Evolutionary conservation across 2,888 invertebrate species (phyloP).

Genomic region (Acleris literana): DNA sequence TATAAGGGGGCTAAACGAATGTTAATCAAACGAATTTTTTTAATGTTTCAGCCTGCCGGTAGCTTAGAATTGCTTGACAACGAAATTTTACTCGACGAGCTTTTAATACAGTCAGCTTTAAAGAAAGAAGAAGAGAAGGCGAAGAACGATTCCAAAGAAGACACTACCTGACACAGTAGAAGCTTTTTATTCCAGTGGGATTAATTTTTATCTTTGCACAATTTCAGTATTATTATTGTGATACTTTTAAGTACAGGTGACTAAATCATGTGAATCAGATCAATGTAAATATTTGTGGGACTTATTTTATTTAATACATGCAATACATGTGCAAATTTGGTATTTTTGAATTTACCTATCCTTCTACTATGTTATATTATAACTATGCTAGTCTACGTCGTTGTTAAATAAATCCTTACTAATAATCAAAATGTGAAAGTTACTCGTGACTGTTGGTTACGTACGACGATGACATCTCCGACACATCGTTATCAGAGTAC

Average conservation of each 20-base stretch:
- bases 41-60: conserved; percentile 65
- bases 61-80: conserved; percentile 72
- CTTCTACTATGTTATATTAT: too few relatives aligned
- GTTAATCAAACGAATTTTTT: conserved; percentile 6
- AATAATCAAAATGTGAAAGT: too few relatives aligned
- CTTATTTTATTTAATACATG: conserved; percentile 17
- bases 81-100: conserved; percentile 71
- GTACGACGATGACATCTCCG: too few relatives aligned
- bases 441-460: too few relatives aligned
- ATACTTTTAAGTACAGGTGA: conserved; percentile 43
- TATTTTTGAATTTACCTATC: background rate
- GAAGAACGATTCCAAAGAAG: conserved; percentile 57
- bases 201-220: conserved; percentile 52
- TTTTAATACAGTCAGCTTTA: conserved; percentile 66
- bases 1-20: too few relatives aligned
- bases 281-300: conserved; percentile 19
- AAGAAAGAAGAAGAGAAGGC: conserved; percentile 59
- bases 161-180: conserved; percentile 66
- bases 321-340: conserved; percentile 17
- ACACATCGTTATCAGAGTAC: too few relatives aligned
- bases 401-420: too few relatives aligned
- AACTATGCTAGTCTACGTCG: too few relatives aligned
- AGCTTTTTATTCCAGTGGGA: conserved; percentile 69
- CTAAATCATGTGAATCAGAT: conserved; percentile 26
- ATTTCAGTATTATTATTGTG: conserved; percentile 73